phyloP scores from a whole-genome alignment of 2,113 vertebrate genomes.

The Serilophus lunatus region DNA sequence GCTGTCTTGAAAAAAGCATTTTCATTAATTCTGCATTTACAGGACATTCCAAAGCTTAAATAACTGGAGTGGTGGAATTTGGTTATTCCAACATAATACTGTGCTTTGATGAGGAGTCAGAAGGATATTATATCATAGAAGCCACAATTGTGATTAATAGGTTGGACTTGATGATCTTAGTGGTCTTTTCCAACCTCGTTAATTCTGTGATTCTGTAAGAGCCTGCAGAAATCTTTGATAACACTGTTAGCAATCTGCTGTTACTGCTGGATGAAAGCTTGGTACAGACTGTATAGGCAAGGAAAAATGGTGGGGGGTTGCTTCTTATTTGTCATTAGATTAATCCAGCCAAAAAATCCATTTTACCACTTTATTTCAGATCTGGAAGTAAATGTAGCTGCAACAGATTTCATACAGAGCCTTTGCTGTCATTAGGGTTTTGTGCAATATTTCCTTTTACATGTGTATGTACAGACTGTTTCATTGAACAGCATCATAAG shows the following conservation, averaged over 20 bases:
- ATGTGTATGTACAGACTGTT: background rate
- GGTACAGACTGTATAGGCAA: background rate
- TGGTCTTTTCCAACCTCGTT: too few relatives aligned
- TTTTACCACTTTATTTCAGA: background rate
- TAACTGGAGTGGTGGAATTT: background rate
- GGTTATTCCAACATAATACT: background rate
- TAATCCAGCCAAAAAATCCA: background rate
- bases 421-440: background rate
- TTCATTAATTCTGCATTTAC: background rate
- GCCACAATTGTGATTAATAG: background rate
- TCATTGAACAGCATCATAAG: constrained; percentile 23
- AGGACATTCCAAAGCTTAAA: background rate
- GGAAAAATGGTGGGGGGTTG: background rate
- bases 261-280: background rate
- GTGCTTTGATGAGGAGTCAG: background rate
- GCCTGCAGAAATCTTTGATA: background rate
- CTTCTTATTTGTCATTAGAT: background rate
- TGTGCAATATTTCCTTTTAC: background rate
- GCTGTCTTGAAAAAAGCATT: background rate
- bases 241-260: background rate
- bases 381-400: background rate
- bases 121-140: background rate
- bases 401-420: background rate
- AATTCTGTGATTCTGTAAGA: too few relatives aligned
- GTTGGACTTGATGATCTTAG: too few relatives aligned